A percentile compares a stretch with the other conserved stretches of the same genome.
These are phyloP conservation scores for Ischnus inquisitorius DNA, from an alignment of 2,888 invertebrate species.

Conservation along the genomic window DNA sequence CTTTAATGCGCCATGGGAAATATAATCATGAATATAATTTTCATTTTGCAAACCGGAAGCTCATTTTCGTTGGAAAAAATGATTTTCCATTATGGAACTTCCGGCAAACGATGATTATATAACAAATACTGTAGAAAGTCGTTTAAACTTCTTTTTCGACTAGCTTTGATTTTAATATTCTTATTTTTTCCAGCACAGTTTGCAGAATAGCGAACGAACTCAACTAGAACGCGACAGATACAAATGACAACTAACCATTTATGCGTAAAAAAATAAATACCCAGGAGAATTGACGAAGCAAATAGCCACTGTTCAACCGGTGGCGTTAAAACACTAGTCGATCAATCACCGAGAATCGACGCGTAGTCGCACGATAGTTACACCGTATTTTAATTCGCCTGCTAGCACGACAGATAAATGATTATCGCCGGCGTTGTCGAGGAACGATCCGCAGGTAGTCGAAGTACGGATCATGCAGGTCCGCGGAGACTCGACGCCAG, in stretches of 20 bases:
- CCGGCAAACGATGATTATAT: no score
- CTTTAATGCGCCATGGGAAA: background rate
- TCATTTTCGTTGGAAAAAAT: background rate
- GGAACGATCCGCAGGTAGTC: conserved; percentile 47
- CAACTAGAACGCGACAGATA: no score
- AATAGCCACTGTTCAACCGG: background rate
- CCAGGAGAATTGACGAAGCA: background rate
- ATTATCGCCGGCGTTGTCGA: conserved; percentile 24
- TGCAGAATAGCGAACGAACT: no score
- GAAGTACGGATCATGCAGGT: conserved; percentile 44
- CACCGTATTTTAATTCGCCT: conserved; percentile 25
- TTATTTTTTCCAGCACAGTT: no score
- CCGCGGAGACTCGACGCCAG: conserved; percentile 39
- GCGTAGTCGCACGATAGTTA: background rate
- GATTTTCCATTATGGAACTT: no score
- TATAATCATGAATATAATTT: background rate
- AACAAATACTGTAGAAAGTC: no score
- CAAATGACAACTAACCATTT: no score
- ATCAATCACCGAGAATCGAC: background rate
- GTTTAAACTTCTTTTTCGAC: no score
- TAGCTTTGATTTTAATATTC: no score
- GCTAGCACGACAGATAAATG: background rate
- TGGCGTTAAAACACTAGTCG: background rate
- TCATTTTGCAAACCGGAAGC: background rate
- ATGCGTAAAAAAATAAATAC: no score